Percentiles rank a stretch among this genome's conserved stretches.
These are phyloP conservation scores for Peromyscus melanophrys DNA, from an alignment of 2,797 vertebrate species.

Conservation along the genomic window DNA sequence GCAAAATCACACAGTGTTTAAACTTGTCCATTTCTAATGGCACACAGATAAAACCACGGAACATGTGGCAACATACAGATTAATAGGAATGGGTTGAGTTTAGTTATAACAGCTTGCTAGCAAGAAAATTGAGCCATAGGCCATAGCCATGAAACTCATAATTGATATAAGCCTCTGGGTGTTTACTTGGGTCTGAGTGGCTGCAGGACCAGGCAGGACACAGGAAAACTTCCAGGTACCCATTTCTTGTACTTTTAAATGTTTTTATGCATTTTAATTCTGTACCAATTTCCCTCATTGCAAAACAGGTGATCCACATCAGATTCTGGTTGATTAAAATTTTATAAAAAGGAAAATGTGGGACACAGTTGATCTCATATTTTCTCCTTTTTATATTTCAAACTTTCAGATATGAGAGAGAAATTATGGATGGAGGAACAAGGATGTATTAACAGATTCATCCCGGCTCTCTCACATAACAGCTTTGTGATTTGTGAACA, in stretches of 20 bases:
- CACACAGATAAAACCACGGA: too few relatives aligned
- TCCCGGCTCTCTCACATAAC: rapidly evolving
- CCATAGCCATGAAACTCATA: too few relatives aligned
- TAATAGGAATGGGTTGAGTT: too few relatives aligned
- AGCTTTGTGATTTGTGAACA: not conserved
- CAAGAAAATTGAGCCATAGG: too few relatives aligned
- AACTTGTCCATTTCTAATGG: not conserved
- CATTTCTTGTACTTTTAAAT: not conserved
- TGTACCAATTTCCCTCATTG: not conserved
- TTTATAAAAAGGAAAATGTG: not conserved
- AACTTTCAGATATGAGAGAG: not conserved
- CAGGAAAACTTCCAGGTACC: too few relatives aligned
- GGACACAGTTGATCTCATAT: not conserved
- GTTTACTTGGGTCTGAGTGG: too few relatives aligned
- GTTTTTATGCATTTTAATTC: not conserved
- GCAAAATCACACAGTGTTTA: not conserved
- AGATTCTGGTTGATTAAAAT: not conserved
- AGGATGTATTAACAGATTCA: not conserved
- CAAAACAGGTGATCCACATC: not conserved
- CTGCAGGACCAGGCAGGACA: too few relatives aligned
- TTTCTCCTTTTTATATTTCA: not conserved
- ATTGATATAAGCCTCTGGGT: too few relatives aligned
- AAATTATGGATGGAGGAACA: not conserved
- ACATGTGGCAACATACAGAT: too few relatives aligned
- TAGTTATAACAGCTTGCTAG: too few relatives aligned